Percentiles rank a stretch among this genome's conserved stretches.
phyloP scores from a whole-genome alignment of 2,797 vertebrate species.

The Apogon talboti region DNA sequence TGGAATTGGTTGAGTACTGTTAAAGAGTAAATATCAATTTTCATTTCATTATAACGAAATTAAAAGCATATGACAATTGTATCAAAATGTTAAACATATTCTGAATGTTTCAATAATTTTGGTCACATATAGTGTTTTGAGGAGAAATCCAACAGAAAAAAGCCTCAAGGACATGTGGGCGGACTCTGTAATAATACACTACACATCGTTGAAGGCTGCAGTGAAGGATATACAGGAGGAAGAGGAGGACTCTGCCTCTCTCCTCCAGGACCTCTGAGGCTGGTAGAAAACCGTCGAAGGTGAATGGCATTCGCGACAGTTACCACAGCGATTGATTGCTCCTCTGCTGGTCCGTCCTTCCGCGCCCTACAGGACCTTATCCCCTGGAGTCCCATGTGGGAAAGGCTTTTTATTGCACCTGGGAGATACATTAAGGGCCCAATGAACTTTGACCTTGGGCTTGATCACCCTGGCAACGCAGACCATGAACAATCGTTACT shows the following conservation, averaged over 20 bases:
- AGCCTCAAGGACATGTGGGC: constrained; percentile 12
- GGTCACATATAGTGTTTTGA: too few species aligned
- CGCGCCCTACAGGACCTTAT: constrained; percentile 42
- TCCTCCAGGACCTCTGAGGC: constrained; percentile 26
- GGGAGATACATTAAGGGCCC: constrained; percentile 70
- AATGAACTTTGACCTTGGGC: constrained; percentile 82
- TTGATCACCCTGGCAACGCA: constrained; percentile 70
- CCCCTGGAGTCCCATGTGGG: constrained; percentile 60
- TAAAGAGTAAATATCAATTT: too few species aligned
- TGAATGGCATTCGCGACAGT: constrained; percentile 67
- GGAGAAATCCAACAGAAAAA: neutral
- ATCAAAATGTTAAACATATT: too few species aligned
- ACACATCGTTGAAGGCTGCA: constrained; percentile 19
- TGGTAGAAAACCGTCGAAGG: constrained; percentile 52
- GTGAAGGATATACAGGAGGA: neutral
- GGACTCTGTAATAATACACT: constrained; percentile 11
- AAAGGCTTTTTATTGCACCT: constrained; percentile 73
- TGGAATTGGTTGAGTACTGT: too few species aligned
- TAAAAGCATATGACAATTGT: too few species aligned
- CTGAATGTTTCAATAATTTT: too few species aligned
- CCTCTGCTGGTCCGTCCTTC: constrained; percentile 30
- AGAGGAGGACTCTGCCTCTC: neutral
- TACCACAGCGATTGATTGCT: constrained; percentile 64
- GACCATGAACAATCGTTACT: constrained; percentile 49
- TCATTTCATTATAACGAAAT: too few species aligned